These are phyloP conservation scores for Xyrichtys novacula DNA, from an alignment of 2,797 vertebrate species.

Conservation along the genomic window DNA sequence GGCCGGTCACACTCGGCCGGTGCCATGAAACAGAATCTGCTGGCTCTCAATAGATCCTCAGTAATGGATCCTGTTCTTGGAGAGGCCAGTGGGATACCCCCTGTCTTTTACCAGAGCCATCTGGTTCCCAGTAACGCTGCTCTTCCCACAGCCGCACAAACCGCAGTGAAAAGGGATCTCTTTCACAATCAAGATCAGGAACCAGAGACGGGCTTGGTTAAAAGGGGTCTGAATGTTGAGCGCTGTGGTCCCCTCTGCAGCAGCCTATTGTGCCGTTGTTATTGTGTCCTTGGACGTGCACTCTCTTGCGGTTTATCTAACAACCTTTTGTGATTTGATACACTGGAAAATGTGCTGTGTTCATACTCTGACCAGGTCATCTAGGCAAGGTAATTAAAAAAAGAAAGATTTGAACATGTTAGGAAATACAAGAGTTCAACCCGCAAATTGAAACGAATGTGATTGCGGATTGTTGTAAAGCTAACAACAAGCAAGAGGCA, in stretches of 20 bases:
- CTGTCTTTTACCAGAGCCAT: conserved; percentile 76
- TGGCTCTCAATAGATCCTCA: conserved; percentile 76
- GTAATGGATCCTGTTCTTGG: conserved; percentile 78
- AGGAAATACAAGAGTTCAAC: not conserved
- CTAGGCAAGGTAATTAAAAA: conserved; percentile 28
- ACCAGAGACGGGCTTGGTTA: conserved; percentile 68
- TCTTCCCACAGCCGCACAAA: conserved; percentile 74
- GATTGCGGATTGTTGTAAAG: conserved; percentile 21
- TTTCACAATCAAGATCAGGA: conserved; percentile 76
- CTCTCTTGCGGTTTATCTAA: conserved; percentile 53
- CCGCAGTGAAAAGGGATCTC: conserved; percentile 76
- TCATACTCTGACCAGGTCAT: conserved; percentile 40
- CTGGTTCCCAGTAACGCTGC: conserved; percentile 73
- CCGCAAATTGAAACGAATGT: conserved; percentile 30
- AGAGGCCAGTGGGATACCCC: conserved; percentile 74
- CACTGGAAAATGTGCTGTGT: conserved; percentile 39
- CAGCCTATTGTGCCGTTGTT: conserved; percentile 63
- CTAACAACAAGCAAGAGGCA: conserved; percentile 12
- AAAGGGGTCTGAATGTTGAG: conserved; percentile 66
- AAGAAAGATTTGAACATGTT: conserved; percentile 28
- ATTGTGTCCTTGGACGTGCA: conserved; percentile 57
- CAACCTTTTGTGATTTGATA: conserved; percentile 63
- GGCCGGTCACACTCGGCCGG: conserved; percentile 76
- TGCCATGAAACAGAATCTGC: conserved; percentile 83
- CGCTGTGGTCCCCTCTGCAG: conserved; percentile 61